These are phyloP conservation scores for Eurystomus gularis DNA, from an alignment of 2,113 vertebrate species.

Conservation along the genomic window DNA sequence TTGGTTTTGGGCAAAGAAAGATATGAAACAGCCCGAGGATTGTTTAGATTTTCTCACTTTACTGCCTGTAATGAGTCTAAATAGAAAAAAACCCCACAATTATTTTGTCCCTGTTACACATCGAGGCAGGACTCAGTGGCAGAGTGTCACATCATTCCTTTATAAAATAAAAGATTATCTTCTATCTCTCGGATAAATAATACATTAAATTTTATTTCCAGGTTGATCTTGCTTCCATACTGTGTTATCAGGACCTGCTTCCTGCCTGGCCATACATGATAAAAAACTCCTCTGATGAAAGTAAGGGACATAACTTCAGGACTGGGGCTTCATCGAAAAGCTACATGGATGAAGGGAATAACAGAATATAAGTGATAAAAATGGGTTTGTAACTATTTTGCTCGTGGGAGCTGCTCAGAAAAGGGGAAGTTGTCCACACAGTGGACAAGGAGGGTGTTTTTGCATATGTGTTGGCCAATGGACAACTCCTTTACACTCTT, in stretches of 20 bases:
- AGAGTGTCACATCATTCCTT: background rate
- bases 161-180: background rate
- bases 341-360: background rate
- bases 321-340: background rate
- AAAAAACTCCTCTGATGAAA: background rate
- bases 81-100: background rate
- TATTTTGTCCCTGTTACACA: background rate
- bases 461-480: too few relatives aligned
- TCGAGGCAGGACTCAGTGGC: background rate
- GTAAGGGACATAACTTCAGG: background rate
- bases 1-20: background rate
- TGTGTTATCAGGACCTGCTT: background rate
- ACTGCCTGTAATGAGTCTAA: background rate
- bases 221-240: background rate
- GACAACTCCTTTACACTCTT: too few relatives aligned
- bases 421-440: background rate
- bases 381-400: background rate
- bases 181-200: background rate
- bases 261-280: background rate
- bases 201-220: background rate
- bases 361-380: background rate
- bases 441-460: background rate
- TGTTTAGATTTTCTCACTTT: background rate
- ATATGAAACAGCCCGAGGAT: background rate
- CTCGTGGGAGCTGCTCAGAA: background rate